Base-by-base conservation (phyloP, 2,113 vertebrate genomes). In the Hypanus sabinus region DNA sequence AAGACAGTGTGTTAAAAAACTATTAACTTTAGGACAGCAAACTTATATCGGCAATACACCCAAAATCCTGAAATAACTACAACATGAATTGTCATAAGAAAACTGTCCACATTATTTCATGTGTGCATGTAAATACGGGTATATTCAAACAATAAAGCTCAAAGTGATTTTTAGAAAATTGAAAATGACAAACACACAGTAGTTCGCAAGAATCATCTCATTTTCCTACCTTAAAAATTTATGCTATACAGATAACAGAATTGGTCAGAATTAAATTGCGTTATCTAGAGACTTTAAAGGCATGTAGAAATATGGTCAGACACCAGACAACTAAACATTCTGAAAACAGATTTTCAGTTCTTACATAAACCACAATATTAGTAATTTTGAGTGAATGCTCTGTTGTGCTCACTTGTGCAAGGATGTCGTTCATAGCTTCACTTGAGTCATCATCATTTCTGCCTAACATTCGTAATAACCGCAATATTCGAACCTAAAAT, bases 381-480 rank as follows among this genome's bases (percentile, higher is more conserved):
- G 24, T 12, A 85, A 62, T 6, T 27, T 27, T 90, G 7, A 0
- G 8, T 16, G 11, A 46, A 46, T 46, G 46, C 46, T 46, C 46
- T 46, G 11, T 14, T 33, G 30, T 90, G 4, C 33, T 96, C 95
- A 99, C 99, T 98, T 99, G 99, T 96, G 99, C 99, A 96, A 99
- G 98, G 96, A 99, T 99, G 96, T 99, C 99, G 96, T 99, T 99
- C 99, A 99, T 99, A 95, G 99, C 99, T 98, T 99, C 99, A 97
- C 99, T 99, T 94, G 99, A 99, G 96, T 99, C 99, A 27, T 99
- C 99, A 76, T 99, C 99, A 93, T 98, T 98, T 97, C 97, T 98
- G 94, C 99, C 99, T 96, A 99, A 96, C 97, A 99, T 99, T 96
- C 99, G 97, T 96, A 99, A 97, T 96, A 99, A 97, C 96, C 98